Evolutionary conservation across 1,140 invertebrate species (phyloP).

Genomic region (Druon quercuslanigerum): DNA sequence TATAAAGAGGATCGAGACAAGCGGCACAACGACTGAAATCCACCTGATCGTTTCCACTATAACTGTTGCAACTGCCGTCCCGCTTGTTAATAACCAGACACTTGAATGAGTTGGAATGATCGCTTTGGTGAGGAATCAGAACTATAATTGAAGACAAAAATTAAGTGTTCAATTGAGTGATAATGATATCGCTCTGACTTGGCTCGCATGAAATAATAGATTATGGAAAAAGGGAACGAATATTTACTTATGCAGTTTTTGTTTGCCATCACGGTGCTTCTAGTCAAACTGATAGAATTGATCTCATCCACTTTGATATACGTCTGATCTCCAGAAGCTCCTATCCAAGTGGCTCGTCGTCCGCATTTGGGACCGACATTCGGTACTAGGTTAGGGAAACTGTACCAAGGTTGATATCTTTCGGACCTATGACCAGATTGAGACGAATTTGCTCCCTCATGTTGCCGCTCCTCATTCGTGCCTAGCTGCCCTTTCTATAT

Average conservation of each 20-base stretch:
- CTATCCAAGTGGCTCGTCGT: slow-evolving; percentile 93
- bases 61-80: slow-evolving; percentile 89
- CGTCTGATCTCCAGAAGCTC: slow-evolving; percentile 95
- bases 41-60: slow-evolving; percentile 85
- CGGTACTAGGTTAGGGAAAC: slow-evolving; percentile 87
- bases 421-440: slow-evolving; percentile 64
- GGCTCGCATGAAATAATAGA: neutral
- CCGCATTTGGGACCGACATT: slow-evolving; percentile 86
- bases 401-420: slow-evolving; percentile 82
- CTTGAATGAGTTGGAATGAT: slow-evolving; percentile 83
- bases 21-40: slow-evolving; percentile 85
- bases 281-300: slow-evolving; percentile 89
- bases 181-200: slow-evolving; percentile 29
- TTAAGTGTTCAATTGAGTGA: slow-evolving; percentile 24
- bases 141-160: slow-evolving; percentile 74
- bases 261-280: slow-evolving; percentile 92
- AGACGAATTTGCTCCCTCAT: slow-evolving; percentile 61
- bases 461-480: slow-evolving; percentile 74
- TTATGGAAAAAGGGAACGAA: slow-evolving; percentile 34
- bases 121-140: slow-evolving; percentile 82
- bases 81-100: slow-evolving; percentile 89
- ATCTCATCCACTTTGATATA: slow-evolving; percentile 96
- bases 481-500: slow-evolving; percentile 93
- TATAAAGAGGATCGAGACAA: slow-evolving; percentile 92
- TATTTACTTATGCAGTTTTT: slow-evolving; percentile 87